phyloP scores from a whole-genome alignment of 2,113 vertebrate genomes.

The Podilymbus podiceps region DNA sequence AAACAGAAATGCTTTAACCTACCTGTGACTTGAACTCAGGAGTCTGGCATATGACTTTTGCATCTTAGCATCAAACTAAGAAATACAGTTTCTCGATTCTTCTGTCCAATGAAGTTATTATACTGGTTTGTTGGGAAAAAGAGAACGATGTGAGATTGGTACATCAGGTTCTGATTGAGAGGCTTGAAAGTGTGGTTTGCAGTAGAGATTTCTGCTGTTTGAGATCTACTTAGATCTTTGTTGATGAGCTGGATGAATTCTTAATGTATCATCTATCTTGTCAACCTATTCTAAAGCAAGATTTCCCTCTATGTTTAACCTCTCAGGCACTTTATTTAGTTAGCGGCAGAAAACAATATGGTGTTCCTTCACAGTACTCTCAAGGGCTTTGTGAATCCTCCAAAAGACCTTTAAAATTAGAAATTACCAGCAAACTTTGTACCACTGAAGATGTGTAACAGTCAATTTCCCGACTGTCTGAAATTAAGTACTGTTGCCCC shows the following conservation, averaged over 20 bases:
- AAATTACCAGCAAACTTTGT: slow-evolving; percentile 6
- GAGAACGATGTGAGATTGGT: neutral
- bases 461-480: neutral
- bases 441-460: neutral
- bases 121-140: neutral
- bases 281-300: neutral
- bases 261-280: neutral
- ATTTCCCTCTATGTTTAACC: neutral
- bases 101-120: neutral
- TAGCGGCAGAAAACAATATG: neutral
- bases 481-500: slow-evolving; percentile 24
- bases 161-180: neutral
- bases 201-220: neutral
- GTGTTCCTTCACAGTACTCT: neutral
- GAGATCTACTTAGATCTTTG: neutral
- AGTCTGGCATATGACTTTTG: neutral
- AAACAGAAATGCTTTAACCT: neutral
- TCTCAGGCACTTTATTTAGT: neutral
- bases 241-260: neutral
- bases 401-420: slow-evolving; percentile 28
- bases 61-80: neutral
- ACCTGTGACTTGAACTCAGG: neutral
- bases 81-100: neutral
- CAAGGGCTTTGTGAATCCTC: neutral
- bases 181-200: neutral